Base-by-base conservation (phyloP, 2,113 vertebrate species). In the Lampris megalopsis region DNA sequence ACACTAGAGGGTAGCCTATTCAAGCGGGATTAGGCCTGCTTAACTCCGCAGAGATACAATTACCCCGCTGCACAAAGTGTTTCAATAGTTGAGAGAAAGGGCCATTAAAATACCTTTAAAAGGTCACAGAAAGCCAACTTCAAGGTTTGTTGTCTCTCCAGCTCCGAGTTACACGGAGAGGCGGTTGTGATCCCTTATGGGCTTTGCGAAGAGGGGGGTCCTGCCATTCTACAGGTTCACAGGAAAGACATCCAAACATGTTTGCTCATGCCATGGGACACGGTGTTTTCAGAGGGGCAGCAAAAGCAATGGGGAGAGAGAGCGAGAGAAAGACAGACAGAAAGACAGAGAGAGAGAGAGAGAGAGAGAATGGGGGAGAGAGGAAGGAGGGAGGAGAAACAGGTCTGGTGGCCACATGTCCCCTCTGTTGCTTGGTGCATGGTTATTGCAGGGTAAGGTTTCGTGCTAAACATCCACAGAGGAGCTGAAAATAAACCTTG, bases 371-470 rank as follows among this genome's bases (percentile, higher is more conserved):
- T 36, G 56, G 63, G 50, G 37, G 35, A 54, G 24, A 38, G 45
- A 57, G 71, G 64, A 56, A 70, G 73, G 68, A 79, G 60, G 70
- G 66, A 49, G 59, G 36, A 81, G 40, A 60, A 67, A 68, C 45
- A 50, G 86, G 85, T 90, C 93, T 95, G 94, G 92, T 91, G 88
- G 89, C 93, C 94, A 95, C 92, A 95, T 94, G 94, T 94, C 86
- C 64, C 89, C 61, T 82, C 77, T 85, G 72, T 61, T 75, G 86
- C 80, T 91, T 81, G 47, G 77, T 43, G 79, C 83, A 53, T 71
- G 87, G 85, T 83, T 89, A 87, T 80, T 79, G 84, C 75, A 72
- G 88, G 87, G 73, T 83, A 80, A 74, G 79, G 75, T 89, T 91
- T 92, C 69, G 86, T 88, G 83, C 84, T 90, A 88, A 94, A 94